Percentiles rank a stretch among this genome's conserved stretches.
phyloP scores from a whole-genome alignment of 2,888 invertebrate genomes.

The Lithophane ornitopus region DNA sequence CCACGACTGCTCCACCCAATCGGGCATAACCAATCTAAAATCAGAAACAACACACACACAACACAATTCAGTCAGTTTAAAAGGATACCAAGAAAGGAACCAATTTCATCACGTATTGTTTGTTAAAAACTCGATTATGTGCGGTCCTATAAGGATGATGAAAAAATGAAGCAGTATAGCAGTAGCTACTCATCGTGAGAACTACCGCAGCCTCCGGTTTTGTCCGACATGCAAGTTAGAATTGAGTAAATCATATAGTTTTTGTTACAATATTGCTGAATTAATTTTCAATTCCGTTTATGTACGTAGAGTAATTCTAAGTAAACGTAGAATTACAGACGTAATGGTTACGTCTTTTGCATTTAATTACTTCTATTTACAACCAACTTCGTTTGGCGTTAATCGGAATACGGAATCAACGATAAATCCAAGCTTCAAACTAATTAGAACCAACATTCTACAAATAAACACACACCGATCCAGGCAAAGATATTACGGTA shows the following conservation, averaged over 20 bases:
- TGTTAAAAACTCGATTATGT: conserved; percentile 89
- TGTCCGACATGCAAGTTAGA: conserved; percentile 47
- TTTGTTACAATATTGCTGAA: not conserved
- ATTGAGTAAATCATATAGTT: not conserved
- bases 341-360: not conserved
- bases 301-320: too few species aligned
- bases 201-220: conserved; percentile 47
- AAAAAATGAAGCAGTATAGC: conserved; percentile 71
- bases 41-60: conserved; percentile 67
- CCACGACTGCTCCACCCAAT: conserved; percentile 13
- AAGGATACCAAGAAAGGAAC: conserved; percentile 84
- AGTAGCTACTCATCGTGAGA: conserved; percentile 61
- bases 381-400: conserved; percentile 9
- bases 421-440: conserved; percentile 40
- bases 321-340: not conserved
- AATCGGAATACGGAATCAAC: conserved; percentile 20
- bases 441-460: conserved; percentile 47
- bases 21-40: conserved; percentile 58
- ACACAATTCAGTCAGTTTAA: conserved; percentile 77
- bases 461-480: conserved; percentile 60
- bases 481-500: conserved; percentile 85
- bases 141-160: conserved; percentile 81
- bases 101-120: conserved; percentile 88
- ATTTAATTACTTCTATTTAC: conserved; percentile 13
- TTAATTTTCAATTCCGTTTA: not conserved